Evolutionary conservation across 2,888 invertebrate species (phyloP), one percentile per base, ranked within the genome.

Genomic region (Panzeria rudis): DNA sequence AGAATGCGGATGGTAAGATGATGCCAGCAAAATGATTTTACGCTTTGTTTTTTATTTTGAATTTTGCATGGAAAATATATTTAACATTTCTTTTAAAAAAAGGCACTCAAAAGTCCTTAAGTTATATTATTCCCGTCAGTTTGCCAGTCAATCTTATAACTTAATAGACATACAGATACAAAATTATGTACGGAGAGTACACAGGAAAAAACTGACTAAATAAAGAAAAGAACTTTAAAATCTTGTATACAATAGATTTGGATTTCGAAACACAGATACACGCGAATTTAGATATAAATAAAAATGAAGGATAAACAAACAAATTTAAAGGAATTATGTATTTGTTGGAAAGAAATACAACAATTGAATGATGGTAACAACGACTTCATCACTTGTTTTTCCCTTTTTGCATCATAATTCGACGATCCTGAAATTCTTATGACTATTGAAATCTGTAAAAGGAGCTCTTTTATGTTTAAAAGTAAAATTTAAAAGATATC

Each of bases 351-450:
- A 59, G 68, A 72, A 68, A 17, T 35, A 35, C 38, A 82, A 61
- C 66, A 73, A 66, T 29, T 35, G 59, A 79, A 71, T 52, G 61
- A 89, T 89, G 89, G 87, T 90, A 89, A 89, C 90, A 89, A 89
- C 91, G 91, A 91, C 91, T 91, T 91, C 91, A 91, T 91, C 91
- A 91, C 91, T 91, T 91, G 91, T 90, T 91, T 88, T 89, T 86
- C 88, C 88, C 77, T 87, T 87, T 77, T 73, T 56, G 44, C 9
- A 13, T 32, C 0, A 61, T 15, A 13, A 20, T 32, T 17, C 68
- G 47, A 64, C 35, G 29, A 56, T 71, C 29, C 32, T 82, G 15
- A 54, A 81, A 35, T 76, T 62, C 54, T 68, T 75, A 47, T 71
- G 56, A 62, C 61, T 75, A 38, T 71, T 64, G 50, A 71, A 41